A percentile compares a stretch with the other conserved stretches of the same genome.
phyloP scores from a whole-genome alignment of 2,797 vertebrate species.

The Taenioides sp. region DNA sequence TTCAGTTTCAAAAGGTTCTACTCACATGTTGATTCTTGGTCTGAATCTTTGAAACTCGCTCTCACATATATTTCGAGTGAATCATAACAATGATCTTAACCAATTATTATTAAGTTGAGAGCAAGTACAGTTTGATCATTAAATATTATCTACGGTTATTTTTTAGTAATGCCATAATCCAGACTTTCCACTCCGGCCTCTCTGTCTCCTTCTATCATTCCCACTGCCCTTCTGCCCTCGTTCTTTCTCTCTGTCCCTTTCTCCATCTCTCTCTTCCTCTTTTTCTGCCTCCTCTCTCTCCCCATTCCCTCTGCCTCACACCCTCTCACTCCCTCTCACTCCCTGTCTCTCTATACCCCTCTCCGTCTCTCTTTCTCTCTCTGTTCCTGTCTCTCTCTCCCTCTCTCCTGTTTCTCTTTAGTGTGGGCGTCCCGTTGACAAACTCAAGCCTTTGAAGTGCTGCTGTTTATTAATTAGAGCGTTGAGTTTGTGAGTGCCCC shows the following conservation, averaged over 20 bases:
- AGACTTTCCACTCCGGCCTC: not conserved
- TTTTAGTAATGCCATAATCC: not conserved
- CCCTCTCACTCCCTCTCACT: too few species aligned
- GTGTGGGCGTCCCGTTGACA: constrained; percentile 48
- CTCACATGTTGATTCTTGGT: too few species aligned
- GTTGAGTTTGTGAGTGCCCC: constrained; percentile 44
- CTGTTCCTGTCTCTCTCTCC: not conserved
- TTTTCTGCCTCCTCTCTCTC: too few species aligned
- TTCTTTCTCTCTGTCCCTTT: not conserved
- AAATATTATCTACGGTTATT: too few species aligned
- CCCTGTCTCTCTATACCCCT: too few species aligned
- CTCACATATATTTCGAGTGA: too few species aligned
- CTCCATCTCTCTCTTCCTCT: not conserved
- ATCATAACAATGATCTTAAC: not conserved
- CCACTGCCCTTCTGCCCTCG: not conserved
- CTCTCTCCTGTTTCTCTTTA: constrained; percentile 37
- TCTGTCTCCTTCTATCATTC: not conserved
- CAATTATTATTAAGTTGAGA: not conserved
- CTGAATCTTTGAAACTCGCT: too few species aligned
- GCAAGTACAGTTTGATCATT: not conserved
- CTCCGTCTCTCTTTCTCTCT: constrained; percentile 2
- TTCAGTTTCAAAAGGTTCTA: too few species aligned
- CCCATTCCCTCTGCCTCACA: too few species aligned
- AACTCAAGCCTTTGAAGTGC: constrained; percentile 53
- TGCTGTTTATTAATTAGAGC: constrained; percentile 68